These are phyloP conservation scores for Turnix velox DNA, from an alignment of 2,113 vertebrate species.

Conservation along the genomic window DNA sequence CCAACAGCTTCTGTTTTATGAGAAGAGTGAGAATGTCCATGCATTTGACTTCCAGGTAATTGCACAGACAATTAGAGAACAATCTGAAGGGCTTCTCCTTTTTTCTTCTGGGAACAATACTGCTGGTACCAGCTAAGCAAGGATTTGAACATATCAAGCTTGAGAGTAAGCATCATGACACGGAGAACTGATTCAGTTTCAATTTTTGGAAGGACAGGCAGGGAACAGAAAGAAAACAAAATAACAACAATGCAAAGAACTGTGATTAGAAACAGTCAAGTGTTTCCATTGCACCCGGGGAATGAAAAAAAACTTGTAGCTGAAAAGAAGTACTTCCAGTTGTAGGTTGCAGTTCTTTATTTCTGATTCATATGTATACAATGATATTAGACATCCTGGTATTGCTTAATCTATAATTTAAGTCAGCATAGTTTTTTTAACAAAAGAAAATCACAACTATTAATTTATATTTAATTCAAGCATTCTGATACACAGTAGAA, in stretches of 20 bases:
- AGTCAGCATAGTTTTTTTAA: conserved; percentile 47
- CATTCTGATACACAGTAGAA: conserved; percentile 64
- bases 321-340: neutral
- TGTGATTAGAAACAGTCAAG: neutral
- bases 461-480: conserved; percentile 54
- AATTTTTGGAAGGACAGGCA: neutral
- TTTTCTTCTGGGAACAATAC: neutral
- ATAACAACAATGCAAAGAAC: neutral
- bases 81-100: neutral
- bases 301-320: neutral
- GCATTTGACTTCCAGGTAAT: neutral
- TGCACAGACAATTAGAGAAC: neutral
- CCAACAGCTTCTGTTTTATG: fast-evolving
- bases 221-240: neutral
- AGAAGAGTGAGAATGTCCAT: neutral
- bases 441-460: conserved; percentile 34
- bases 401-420: conserved; percentile 60
- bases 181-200: neutral
- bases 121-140: neutral
- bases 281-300: neutral
- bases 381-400: conserved; percentile 57
- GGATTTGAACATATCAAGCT: neutral
- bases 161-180: neutral
- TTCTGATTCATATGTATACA: conserved; percentile 59
- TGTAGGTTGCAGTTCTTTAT: conserved; percentile 65